phyloP scores from a whole-genome alignment of 2,113 vertebrate genomes.

The Grammomys dolichurus region DNA sequence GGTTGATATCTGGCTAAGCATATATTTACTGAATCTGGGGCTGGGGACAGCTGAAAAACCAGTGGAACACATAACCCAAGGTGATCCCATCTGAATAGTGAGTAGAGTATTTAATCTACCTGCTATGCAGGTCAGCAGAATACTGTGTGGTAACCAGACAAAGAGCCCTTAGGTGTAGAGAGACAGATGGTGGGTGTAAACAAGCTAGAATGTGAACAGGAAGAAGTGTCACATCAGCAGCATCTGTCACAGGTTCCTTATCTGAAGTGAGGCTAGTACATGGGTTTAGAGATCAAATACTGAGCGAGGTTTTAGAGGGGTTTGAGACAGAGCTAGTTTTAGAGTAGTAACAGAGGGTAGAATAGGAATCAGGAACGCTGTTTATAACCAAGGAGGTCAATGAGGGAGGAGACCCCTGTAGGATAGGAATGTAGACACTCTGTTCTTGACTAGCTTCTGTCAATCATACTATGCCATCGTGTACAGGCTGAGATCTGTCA shows the following conservation, averaged over 20 bases:
- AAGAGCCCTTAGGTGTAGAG: neutral
- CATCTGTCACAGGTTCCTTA: neutral
- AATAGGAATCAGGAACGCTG: neutral
- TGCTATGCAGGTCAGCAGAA: rapidly evolving
- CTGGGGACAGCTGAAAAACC: neutral
- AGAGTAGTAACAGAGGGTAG: neutral
- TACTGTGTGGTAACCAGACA: neutral
- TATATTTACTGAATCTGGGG: rapidly evolving
- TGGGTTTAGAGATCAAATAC: neutral
- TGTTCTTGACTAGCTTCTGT: neutral
- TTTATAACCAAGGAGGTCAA: neutral
- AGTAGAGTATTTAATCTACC: neutral
- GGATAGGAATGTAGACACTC: neutral
- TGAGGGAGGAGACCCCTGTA: rapidly evolving
- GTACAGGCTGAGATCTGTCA: neutral
- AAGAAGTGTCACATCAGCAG: neutral
- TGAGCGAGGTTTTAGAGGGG: neutral
- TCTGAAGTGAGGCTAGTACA: rapidly evolving
- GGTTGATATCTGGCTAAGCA: neutral
- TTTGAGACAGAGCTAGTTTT: neutral
- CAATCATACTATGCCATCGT: neutral
- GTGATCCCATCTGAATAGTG: rapidly evolving
- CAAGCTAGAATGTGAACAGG: neutral
- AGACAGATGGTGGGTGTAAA: rapidly evolving
- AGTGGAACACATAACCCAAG: neutral